phyloP scores from a whole-genome alignment of 2,113 vertebrate genomes.

The Cairina moschata region DNA sequence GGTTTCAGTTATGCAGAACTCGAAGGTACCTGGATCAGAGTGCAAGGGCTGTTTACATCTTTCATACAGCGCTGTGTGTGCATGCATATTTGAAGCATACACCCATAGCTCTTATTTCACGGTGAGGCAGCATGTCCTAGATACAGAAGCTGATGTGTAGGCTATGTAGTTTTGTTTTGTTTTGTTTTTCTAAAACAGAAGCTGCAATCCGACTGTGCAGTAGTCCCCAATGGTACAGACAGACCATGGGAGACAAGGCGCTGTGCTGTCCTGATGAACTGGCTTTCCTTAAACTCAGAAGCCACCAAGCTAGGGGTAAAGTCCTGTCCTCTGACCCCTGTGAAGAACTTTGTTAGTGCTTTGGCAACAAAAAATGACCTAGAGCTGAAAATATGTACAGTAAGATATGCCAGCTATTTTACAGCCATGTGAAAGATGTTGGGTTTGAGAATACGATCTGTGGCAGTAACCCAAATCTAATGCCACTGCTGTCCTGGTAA shows the following conservation, averaged over 20 bases:
- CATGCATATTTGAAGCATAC: neutral
- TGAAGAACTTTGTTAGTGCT: neutral
- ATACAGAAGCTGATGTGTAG: neutral
- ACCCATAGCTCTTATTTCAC: neutral
- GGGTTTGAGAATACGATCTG: neutral
- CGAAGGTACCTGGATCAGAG: rapidly evolving
- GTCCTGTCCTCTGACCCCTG: neutral
- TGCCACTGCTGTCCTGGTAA: neutral
- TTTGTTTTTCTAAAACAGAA: neutral
- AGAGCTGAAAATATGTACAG: neutral
- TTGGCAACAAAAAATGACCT: neutral
- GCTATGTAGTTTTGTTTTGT: rapidly evolving
- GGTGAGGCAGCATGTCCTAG: rapidly evolving
- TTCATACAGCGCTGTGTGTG: rapidly evolving
- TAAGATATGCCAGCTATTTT: neutral
- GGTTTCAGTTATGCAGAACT: neutral
- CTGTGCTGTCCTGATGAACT: neutral
- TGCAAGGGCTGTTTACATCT: neutral
- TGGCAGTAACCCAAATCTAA: neutral
- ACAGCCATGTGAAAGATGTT: neutral
- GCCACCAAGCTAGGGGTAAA: neutral
- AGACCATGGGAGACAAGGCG: neutral
- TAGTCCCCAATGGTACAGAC: too few relatives aligned
- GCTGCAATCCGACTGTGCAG: neutral
- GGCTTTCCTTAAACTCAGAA: neutral